A percentile compares a stretch with the other conserved stretches of the same genome.
phyloP scores from a whole-genome alignment of 2,113 vertebrate genomes.

The Scatophagus argus region DNA sequence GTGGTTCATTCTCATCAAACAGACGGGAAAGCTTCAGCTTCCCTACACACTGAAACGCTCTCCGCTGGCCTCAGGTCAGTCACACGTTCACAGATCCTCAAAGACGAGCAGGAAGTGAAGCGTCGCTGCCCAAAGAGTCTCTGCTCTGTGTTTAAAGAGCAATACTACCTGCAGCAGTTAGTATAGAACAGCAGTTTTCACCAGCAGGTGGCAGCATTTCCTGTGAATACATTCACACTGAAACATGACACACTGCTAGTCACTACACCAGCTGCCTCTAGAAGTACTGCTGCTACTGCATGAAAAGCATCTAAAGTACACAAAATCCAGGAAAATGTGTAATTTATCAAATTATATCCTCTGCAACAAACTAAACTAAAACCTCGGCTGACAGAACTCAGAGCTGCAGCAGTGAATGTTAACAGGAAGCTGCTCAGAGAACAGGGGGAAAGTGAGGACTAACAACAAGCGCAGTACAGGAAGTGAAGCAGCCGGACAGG shows the following conservation, averaged over 20 bases:
- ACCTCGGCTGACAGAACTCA: background rate
- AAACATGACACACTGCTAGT: background rate
- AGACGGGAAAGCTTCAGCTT: no score
- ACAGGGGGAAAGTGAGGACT: slow-evolving; percentile 42
- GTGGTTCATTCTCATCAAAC: no score
- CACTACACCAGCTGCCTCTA: background rate
- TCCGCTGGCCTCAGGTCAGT: no score
- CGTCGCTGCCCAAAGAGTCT: no score
- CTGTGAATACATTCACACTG: no score
- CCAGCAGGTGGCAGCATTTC: slow-evolving; percentile 42
- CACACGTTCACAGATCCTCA: no score
- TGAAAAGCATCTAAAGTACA: background rate
- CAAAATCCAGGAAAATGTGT: background rate
- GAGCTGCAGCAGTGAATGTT: background rate
- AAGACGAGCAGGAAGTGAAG: no score
- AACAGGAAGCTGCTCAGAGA: slow-evolving; percentile 43
- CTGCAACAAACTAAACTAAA: background rate
- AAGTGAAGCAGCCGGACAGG: background rate
- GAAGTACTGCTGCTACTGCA: background rate
- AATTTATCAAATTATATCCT: background rate
- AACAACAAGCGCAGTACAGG: background rate
- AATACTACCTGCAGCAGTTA: no score
- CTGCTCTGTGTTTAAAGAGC: no score
- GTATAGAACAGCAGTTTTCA: no score
- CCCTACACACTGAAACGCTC: no score